A percentile compares a stretch with the other conserved stretches of the same genome.
phyloP scores from a whole-genome alignment of 2,113 vertebrate species.

The Pygoscelis adeliae region DNA sequence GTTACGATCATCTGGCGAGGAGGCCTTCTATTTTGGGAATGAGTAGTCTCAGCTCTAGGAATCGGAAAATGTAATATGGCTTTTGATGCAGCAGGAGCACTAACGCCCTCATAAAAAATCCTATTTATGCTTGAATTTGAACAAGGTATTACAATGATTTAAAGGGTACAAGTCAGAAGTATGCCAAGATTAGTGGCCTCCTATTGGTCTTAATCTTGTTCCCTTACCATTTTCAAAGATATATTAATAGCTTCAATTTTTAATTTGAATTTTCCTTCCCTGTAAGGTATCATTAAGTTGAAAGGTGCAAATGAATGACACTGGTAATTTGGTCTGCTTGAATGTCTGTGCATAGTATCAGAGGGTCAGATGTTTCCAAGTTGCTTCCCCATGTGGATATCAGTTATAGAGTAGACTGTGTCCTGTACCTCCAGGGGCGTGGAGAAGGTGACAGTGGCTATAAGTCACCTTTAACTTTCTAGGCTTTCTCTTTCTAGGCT shows the following conservation, averaged over 20 bases:
- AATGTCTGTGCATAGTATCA: neutral
- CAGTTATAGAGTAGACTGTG: neutral
- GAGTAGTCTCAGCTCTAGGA: neutral
- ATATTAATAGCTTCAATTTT: constrained; percentile 64
- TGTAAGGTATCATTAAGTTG: constrained; percentile 58
- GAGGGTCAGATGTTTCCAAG: neutral
- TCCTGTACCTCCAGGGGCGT: neutral
- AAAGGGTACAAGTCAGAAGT: constrained; percentile 26
- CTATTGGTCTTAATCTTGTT: constrained; percentile 48
- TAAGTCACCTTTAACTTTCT: neutral
- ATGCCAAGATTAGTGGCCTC: constrained; percentile 26
- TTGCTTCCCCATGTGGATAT: neutral
- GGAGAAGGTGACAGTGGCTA: neutral
- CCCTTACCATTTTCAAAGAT: constrained; percentile 48
- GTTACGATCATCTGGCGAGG: neutral
- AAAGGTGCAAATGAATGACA: constrained; percentile 52
- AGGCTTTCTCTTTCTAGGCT: neutral
- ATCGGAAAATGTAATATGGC: neutral
- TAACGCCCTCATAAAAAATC: neutral
- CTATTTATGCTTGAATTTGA: constrained; percentile 38
- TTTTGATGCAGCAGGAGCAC: neutral
- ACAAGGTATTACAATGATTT: constrained; percentile 36
- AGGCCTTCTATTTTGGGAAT: neutral
- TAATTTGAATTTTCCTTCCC: constrained; percentile 66
- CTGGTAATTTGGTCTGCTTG: constrained; percentile 1